Conservation (phyloP, 2,888 invertebrate species). For the Eupithecia exiguata region DNA sequence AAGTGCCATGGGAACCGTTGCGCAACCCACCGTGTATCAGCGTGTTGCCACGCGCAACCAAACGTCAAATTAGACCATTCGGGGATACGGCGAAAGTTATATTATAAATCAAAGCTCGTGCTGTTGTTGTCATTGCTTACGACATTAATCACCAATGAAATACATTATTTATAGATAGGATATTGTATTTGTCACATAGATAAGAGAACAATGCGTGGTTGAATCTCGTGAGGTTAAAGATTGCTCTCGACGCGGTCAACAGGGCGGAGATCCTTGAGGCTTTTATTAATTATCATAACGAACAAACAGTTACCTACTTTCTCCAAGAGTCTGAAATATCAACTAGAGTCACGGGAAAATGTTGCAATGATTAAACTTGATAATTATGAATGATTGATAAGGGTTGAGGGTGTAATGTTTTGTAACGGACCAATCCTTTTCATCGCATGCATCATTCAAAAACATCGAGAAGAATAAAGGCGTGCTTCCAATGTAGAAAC, state of each 20-base stretch:
- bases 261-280: background rate
- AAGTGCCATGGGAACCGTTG: slow-evolving; percentile 44
- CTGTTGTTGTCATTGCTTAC: slow-evolving; percentile 61
- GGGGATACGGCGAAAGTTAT: slow-evolving; percentile 71
- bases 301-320: background rate
- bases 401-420: background rate
- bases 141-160: slow-evolving; percentile 60
- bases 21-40: slow-evolving; percentile 45
- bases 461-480: background rate
- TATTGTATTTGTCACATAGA: slow-evolving; percentile 45
- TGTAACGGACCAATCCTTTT: background rate
- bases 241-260: slow-evolving; percentile 31
- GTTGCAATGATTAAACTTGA: background rate
- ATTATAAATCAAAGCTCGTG: slow-evolving; percentile 69
- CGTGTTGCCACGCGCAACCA: slow-evolving; percentile 51
- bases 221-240: slow-evolving; percentile 41
- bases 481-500: slow-evolving; percentile 15
- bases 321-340: background rate
- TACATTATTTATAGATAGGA: slow-evolving; percentile 45
- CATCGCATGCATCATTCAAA: background rate
- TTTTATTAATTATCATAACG: background rate
- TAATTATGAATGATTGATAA: background rate
- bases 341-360: background rate
- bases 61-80: slow-evolving; percentile 73
- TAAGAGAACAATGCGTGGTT: slow-evolving; percentile 44